Conservation (phyloP, 2,113 vertebrate species). For the Tachuris rubrigastra region DNA sequence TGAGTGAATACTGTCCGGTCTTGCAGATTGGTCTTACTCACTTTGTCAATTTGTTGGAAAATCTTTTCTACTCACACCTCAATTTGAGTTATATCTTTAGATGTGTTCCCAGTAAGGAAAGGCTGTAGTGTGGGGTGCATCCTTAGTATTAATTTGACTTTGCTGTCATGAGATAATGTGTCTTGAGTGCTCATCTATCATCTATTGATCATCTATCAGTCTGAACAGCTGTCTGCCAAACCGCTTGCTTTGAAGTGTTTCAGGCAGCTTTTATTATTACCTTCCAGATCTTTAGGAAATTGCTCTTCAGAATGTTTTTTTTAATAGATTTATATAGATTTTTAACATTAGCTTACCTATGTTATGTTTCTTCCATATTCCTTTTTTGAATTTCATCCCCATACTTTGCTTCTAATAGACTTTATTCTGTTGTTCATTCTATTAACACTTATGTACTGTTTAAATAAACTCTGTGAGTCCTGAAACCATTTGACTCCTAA, state of each 20-base stretch:
- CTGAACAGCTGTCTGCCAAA: background rate
- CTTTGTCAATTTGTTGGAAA: slow-evolving; percentile 39
- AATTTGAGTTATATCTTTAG: background rate
- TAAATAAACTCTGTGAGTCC: background rate
- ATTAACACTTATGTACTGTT: background rate
- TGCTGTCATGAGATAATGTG: background rate
- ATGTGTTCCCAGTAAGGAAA: background rate
- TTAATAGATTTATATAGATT: background rate
- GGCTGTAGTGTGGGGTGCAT: background rate
- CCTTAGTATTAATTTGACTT: background rate
- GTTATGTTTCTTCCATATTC: background rate
- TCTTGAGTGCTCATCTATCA: background rate
- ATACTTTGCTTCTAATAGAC: background rate
- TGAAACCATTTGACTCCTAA: background rate
- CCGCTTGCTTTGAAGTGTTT: background rate
- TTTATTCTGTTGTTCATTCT: background rate
- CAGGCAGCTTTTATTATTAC: background rate
- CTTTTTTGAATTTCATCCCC: background rate
- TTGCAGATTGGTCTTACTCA: background rate
- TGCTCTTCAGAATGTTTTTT: background rate
- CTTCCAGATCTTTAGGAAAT: background rate
- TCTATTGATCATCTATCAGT: background rate
- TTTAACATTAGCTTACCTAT: background rate
- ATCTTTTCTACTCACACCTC: background rate
- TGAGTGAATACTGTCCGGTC: background rate